These are phyloP conservation scores for Encarsia formosa DNA, from an alignment of 2,888 invertebrate genomes.

Conservation along the genomic window DNA sequence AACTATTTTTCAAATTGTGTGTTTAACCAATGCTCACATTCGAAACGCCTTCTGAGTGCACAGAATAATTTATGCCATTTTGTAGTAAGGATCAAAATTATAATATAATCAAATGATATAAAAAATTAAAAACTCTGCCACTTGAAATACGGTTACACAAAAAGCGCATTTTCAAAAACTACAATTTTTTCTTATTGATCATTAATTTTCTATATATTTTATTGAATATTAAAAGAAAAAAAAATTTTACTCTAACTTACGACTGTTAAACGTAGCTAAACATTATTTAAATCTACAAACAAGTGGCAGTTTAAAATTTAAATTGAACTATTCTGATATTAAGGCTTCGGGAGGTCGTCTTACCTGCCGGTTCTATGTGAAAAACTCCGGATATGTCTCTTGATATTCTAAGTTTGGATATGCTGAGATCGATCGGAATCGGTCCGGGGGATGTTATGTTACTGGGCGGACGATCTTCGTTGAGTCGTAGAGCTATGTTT, in stretches of 20 bases:
- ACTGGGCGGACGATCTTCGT: constrained; percentile 79
- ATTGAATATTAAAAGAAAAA: too few species aligned
- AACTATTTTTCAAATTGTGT: constrained; percentile 37
- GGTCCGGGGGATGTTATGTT: constrained; percentile 79
- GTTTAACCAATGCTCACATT: constrained; percentile 48
- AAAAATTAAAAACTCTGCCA: constrained; percentile 33
- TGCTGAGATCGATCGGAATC: constrained; percentile 71
- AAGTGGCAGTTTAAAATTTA: constrained; percentile 38
- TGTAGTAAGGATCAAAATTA: constrained; percentile 36
- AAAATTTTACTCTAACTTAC: constrained; percentile 1
- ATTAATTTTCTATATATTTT: constrained; percentile 4
- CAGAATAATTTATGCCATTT: constrained; percentile 42
- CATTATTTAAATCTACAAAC: constrained; percentile 21
- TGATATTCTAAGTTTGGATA: constrained; percentile 67
- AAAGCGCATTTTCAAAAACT: constrained; percentile 16
- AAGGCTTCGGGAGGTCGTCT: constrained; percentile 27
- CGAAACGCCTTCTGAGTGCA: constrained; percentile 47
- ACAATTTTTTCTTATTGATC: constrained; percentile 2
- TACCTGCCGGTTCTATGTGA: constrained; percentile 62
- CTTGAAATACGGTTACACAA: constrained; percentile 30
- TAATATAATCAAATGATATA: constrained; percentile 14
- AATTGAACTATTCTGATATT: constrained; percentile 5
- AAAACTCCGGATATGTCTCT: constrained; percentile 73
- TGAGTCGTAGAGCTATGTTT: constrained; percentile 70
- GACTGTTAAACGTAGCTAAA: constrained; percentile 4